Evolutionary conservation across 2,113 vertebrate species (phyloP).

Genomic region (Cololabis saira): DNA sequence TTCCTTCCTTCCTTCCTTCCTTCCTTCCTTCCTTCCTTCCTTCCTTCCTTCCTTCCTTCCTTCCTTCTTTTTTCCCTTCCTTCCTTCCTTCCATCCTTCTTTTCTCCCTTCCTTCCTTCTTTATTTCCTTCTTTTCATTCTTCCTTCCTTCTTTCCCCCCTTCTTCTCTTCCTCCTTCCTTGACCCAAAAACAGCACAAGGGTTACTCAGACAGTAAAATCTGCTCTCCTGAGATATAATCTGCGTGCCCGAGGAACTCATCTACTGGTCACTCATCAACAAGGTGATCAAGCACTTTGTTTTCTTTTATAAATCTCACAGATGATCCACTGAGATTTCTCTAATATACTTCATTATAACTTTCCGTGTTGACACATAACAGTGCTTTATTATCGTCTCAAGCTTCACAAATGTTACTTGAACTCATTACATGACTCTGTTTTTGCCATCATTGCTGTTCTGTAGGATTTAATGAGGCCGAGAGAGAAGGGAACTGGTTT

Average conservation of each 20-base stretch:
- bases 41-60: no score
- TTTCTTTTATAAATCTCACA: neutral
- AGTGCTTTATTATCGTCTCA: slow-evolving; percentile 34
- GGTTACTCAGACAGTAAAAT: no score
- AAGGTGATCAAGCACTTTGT: slow-evolving; percentile 31
- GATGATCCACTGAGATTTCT: slow-evolving; percentile 1
- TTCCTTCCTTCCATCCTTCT: no score
- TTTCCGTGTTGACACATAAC: slow-evolving; percentile 35
- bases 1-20: no score
- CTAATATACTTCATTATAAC: slow-evolving; percentile 16
- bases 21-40: no score
- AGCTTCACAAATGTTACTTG: slow-evolving; percentile 33
- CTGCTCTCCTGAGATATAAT: slow-evolving; percentile 30
- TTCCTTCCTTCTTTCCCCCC: no score
- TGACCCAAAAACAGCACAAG: no score
- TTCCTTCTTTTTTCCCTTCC: no score
- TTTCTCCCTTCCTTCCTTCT: no score
- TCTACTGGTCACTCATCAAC: slow-evolving; percentile 48
- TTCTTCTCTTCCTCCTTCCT: no score
- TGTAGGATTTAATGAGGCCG: slow-evolving; percentile 73
- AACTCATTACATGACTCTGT: slow-evolving; percentile 53
- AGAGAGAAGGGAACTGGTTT: slow-evolving; percentile 55
- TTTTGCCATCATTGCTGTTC: slow-evolving; percentile 65
- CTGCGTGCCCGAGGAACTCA: slow-evolving; percentile 29
- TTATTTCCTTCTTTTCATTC: no score